These are phyloP conservation scores for Monarcha castaneiventris DNA, from an alignment of 2,113 vertebrate species.

Conservation along the genomic window DNA sequence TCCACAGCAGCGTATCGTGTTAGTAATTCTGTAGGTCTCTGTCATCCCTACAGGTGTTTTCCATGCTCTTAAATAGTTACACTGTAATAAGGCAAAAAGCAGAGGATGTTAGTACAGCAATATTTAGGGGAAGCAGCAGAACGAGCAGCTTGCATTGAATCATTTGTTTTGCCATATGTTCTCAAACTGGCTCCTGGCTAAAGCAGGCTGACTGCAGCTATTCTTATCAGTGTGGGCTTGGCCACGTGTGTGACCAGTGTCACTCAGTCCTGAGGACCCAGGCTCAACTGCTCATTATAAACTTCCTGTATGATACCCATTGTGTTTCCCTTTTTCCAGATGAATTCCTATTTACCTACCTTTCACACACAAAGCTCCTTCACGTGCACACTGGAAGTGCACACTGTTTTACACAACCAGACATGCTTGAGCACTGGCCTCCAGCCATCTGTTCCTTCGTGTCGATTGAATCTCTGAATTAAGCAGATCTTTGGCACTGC, in stretches of 20 bases:
- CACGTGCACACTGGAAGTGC: neutral
- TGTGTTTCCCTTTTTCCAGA: neutral
- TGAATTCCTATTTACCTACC: neutral
- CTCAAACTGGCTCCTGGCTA: neutral
- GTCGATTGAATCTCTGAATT: neutral
- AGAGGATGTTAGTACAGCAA: slow-evolving; percentile 39
- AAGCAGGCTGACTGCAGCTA: slow-evolving; percentile 1
- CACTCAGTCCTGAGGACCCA: neutral
- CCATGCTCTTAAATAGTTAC: slow-evolving; percentile 21
- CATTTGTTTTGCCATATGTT: slow-evolving; percentile 51
- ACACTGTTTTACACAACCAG: neutral
- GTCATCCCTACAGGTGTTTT: slow-evolving; percentile 36
- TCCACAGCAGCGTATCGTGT: neutral
- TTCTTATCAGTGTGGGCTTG: neutral
- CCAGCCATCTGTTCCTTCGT: neutral
- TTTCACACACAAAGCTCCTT: neutral
- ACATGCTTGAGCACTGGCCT: neutral
- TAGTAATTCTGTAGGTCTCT: neutral
- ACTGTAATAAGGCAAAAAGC: slow-evolving; percentile 21
- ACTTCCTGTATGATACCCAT: neutral
- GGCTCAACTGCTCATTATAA: neutral
- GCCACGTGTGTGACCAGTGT: neutral
- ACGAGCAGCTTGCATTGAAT: slow-evolving; percentile 57
- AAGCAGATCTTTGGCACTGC: slow-evolving; percentile 6
- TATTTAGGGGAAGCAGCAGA: slow-evolving; percentile 47